Evolutionary conservation across 2,797 vertebrate species (phyloP).

Genomic region (Tolypeutes matacus): DNA sequence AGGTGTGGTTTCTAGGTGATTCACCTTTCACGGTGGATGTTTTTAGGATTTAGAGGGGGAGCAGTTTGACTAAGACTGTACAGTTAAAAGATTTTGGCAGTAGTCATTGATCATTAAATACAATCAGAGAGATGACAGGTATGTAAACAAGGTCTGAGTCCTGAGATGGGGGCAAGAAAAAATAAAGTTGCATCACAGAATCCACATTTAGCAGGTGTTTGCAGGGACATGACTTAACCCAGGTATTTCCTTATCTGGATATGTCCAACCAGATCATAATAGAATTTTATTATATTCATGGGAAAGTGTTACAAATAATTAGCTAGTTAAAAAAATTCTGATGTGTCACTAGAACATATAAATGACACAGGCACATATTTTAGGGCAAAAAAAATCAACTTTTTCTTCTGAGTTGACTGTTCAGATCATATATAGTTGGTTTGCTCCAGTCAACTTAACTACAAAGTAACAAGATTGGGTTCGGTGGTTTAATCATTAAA

Average conservation of each 20-base stretch:
- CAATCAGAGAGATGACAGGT: background rate
- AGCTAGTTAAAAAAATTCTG: background rate
- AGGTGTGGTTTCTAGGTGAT: background rate
- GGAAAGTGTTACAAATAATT: background rate
- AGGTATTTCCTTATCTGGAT: background rate
- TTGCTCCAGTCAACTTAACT: background rate
- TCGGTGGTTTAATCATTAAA: background rate
- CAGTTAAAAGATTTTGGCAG: background rate
- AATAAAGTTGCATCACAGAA: background rate
- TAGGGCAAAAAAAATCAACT: background rate
- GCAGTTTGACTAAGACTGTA: background rate
- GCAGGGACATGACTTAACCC: background rate
- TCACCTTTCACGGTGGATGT: background rate
- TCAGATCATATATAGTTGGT: background rate
- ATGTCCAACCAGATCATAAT: background rate
- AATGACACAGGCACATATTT: background rate
- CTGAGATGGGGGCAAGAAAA: background rate
- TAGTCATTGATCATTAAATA: background rate
- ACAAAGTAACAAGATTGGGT: constrained; percentile 7
- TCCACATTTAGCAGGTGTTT: background rate
- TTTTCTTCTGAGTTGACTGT: background rate
- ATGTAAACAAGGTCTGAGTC: background rate
- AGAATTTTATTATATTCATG: background rate
- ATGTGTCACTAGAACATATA: background rate
- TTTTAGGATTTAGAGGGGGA: background rate